A percentile compares a stretch with the other conserved stretches of the same genome.
Evolutionary conservation across 2,888 invertebrate species (phyloP).

Genomic region (Incurvaria masculella): DNA sequence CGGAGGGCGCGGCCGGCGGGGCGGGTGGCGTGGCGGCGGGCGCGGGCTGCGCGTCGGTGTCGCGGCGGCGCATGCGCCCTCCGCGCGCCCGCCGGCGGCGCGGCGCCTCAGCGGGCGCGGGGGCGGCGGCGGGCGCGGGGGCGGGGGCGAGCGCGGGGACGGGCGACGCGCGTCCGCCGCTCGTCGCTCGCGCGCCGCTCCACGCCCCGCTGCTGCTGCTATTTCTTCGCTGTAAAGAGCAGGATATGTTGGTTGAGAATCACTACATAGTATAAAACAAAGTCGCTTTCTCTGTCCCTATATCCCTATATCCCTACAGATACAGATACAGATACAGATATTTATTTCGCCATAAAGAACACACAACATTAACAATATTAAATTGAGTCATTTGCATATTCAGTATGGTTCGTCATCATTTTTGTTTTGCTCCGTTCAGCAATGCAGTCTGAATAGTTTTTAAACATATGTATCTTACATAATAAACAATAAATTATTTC

Average conservation of each 20-base stretch:
- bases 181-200: conserved; percentile 31
- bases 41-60: conserved; percentile 17
- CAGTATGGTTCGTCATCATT: too few species aligned
- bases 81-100: conserved; percentile 20
- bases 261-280: too few species aligned
- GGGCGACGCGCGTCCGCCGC: conserved; percentile 33
- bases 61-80: conserved; percentile 21
- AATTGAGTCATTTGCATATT: too few species aligned
- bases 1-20: conserved; percentile 22
- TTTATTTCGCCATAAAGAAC: too few species aligned
- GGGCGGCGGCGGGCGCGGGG: conserved; percentile 6
- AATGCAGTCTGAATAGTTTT: too few species aligned
- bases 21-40: conserved; percentile 1
- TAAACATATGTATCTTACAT: too few species aligned
- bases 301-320: too few species aligned
- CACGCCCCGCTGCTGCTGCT: conserved; percentile 30
- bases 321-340: too few species aligned
- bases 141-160: conserved; percentile 28
- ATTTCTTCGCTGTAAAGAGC: conserved; percentile 28
- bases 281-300: too few species aligned
- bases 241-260: not conserved
- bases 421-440: too few species aligned
- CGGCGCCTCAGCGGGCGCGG: conserved; percentile 13
- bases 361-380: too few species aligned
- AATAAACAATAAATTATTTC: too few species aligned